Base-by-base conservation (phyloP, 2,113 vertebrate species). In the Psephotus haematonotus region DNA sequence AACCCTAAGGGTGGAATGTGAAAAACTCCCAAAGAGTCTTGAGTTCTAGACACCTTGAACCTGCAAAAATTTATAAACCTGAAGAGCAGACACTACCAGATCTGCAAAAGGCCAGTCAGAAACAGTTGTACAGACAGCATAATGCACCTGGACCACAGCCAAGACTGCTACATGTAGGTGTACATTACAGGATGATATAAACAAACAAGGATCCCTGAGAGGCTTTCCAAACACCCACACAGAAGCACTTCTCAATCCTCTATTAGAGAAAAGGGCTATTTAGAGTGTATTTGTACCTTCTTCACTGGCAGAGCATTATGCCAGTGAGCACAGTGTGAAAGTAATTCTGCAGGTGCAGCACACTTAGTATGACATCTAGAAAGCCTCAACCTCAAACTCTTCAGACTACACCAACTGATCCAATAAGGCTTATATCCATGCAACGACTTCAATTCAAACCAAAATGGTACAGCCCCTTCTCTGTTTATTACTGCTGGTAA, bases 71-170 rank as follows among this genome's bases (percentile, higher is more conserved):
- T 47, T 19, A 35, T 11, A 64, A 81, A 67, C 35, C 33, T 8
- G 3, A 10, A 27, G 12, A 22, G 17, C 17, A 90, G 12, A 57
- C 28, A 41, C 35, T 6, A 63, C 23, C 9, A 9, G 35, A 47
- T 39, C 29, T 28, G 19, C 60, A 37, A 43, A 53, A 65, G 25
- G 31, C 24, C 43, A 20, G 12, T 43, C 33, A 62, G 46, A 77
- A 39, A 53, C 23, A 68, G 53, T 27, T 0, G 0, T 17, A 44
- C 0, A 4, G 31, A n/a, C 33, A 69, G 18, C 25, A 55, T 10
- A 43, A 33, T 6, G 16, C 6, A 39, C 11, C 39, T 41, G 60
- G 74, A 88, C 24, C 39, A 41, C 35, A 46, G 15, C 35, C 41
- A 70, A 67, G 49, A 76, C 43, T 41, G 47, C 37, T 35, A 0